These are phyloP conservation scores for Hemaris fuciformis DNA, from an alignment of 2,888 invertebrate species.

Conservation along the genomic window DNA sequence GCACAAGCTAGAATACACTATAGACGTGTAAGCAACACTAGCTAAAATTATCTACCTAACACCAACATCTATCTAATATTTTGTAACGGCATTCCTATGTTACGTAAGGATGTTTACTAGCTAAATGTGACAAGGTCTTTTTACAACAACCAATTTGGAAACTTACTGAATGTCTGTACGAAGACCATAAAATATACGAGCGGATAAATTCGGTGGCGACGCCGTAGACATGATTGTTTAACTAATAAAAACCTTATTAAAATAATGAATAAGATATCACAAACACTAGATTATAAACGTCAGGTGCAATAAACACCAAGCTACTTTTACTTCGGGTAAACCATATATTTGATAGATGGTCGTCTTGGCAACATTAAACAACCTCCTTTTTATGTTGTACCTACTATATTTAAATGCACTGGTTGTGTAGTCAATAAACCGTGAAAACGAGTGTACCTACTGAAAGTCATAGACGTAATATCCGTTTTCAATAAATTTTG, in stretches of 20 bases:
- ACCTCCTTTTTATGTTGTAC: neutral
- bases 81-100: neutral
- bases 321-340: neutral
- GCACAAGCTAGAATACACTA: too few species aligned
- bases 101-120: neutral
- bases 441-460: neutral
- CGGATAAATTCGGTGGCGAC: slow-evolving; percentile 79
- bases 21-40: too few species aligned
- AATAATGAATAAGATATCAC: slow-evolving; percentile 31
- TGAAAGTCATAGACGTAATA: neutral
- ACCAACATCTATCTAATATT: neutral
- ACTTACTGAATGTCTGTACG: slow-evolving; percentile 81
- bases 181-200: slow-evolving; percentile 84
- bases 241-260: slow-evolving; percentile 31
- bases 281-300: slow-evolving; percentile 19
- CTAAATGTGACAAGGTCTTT: neutral
- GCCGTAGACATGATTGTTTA: slow-evolving; percentile 47
- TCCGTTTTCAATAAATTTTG: neutral
- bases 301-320: slow-evolving; percentile 18
- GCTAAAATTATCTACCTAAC: neutral
- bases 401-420: neutral
- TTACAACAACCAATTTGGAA: slow-evolving; percentile 1
- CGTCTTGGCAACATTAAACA: neutral
- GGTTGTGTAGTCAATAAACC: neutral
- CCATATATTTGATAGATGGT: neutral